Evolutionary conservation across 2,797 vertebrate species (phyloP).

Genomic region (Caiman crocodilus): DNA sequence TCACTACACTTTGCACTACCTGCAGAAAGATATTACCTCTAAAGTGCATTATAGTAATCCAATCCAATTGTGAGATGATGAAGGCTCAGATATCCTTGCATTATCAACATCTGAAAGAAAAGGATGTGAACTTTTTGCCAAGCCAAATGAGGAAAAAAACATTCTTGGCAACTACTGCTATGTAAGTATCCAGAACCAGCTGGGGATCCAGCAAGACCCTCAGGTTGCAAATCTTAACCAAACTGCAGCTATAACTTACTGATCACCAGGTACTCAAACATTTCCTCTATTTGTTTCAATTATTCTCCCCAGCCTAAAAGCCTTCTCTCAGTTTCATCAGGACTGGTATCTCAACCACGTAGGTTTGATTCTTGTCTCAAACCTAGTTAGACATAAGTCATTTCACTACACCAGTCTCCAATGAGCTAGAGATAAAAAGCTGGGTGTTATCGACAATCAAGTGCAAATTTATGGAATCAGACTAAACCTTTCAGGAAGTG

Average conservation of each 20-base stretch:
- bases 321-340: neutral
- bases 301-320: neutral
- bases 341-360: neutral
- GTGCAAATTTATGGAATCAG: too few species aligned
- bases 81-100: neutral
- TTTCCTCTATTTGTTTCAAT: neutral
- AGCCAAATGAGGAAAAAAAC: neutral
- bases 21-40: too few species aligned
- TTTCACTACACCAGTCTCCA: too few species aligned
- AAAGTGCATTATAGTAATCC: neutral
- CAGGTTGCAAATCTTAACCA: neutral
- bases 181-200: neutral
- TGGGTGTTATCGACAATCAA: too few species aligned
- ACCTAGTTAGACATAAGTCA: too few species aligned
- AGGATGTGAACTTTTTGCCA: neutral
- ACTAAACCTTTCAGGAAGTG: neutral
- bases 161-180: neutral
- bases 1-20: neutral
- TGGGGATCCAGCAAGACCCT: neutral
- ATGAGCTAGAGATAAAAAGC: too few species aligned
- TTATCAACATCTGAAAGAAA: neutral
- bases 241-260: too few species aligned
- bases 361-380: neutral
- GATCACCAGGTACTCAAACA: too few species aligned
- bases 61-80: neutral